phyloP scores from a whole-genome alignment of 2,113 vertebrate genomes.

The Delphinapterus leucas region DNA sequence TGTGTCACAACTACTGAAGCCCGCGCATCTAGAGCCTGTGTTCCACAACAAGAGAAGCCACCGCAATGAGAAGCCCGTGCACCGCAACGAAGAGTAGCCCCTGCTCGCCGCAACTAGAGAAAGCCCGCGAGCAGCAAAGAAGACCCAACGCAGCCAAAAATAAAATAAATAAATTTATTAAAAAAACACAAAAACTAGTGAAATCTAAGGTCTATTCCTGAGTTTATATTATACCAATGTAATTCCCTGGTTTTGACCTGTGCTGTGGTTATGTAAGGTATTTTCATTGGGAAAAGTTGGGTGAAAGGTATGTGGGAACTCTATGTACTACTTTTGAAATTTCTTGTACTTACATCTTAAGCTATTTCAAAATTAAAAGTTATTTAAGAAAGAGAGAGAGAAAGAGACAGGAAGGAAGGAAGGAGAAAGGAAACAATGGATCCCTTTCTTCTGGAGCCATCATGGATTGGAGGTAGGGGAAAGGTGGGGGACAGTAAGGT shows the following conservation, averaged over 20 bases:
- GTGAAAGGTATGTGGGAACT: not conserved
- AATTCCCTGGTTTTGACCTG: not conserved
- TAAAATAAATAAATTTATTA: too few species aligned
- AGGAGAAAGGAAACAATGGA: not conserved
- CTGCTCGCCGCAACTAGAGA: too few species aligned
- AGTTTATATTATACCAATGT: not conserved
- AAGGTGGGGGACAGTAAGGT: not conserved
- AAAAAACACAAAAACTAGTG: not conserved
- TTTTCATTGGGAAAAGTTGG: not conserved
- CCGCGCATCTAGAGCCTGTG: too few species aligned
- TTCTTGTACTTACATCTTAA: not conserved
- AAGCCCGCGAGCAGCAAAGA: too few species aligned
- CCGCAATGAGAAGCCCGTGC: too few species aligned
- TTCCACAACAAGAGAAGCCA: too few species aligned
- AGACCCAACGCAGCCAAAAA: too few species aligned
- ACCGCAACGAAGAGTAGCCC: too few species aligned
- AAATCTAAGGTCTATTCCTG: not conserved
- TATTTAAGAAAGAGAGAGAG: not conserved
- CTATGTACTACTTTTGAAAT: not conserved
- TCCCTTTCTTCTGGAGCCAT: not conserved
- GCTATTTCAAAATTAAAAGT: not conserved
- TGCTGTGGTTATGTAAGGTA: not conserved
- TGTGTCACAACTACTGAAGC: too few species aligned
- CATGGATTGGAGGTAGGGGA: not conserved
- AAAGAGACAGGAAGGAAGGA: not conserved